Evolutionary conservation across 2,888 invertebrate genomes (phyloP).

Genomic region (Thecocarcelia acutangulata): DNA sequence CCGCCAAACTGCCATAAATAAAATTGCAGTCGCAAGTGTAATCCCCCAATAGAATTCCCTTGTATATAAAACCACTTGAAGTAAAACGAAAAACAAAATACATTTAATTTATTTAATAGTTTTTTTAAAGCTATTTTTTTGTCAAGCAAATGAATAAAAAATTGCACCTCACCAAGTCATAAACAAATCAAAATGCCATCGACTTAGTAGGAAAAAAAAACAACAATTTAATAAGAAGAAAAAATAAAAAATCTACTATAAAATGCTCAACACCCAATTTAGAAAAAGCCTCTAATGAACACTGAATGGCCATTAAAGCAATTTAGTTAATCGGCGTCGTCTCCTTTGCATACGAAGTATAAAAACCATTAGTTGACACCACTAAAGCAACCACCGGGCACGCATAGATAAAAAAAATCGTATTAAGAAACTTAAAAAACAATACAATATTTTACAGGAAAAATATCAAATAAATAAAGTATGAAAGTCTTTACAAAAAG

Average conservation of each 20-base stretch:
- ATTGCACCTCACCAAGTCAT: slow-evolving; percentile 60
- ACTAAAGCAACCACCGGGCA: slow-evolving; percentile 68
- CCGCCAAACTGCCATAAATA: slow-evolving; percentile 64
- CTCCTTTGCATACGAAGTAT: slow-evolving; percentile 66
- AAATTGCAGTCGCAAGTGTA: slow-evolving; percentile 66
- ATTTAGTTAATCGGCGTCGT: slow-evolving; percentile 64
- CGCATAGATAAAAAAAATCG: slow-evolving; percentile 53
- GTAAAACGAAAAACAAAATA: slow-evolving; percentile 24
- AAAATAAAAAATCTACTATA: slow-evolving; percentile 19
- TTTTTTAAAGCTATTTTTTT: slow-evolving; percentile 35
- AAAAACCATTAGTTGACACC: slow-evolving; percentile 76
- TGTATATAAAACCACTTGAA: slow-evolving; percentile 5
- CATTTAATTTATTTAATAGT: slow-evolving; percentile 64
- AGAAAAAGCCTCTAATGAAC: slow-evolving; percentile 54
- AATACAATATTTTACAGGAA: slow-evolving; percentile 76
- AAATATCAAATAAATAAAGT: slow-evolving; percentile 48
- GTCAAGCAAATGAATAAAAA: slow-evolving; percentile 47
- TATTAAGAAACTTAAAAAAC: slow-evolving; percentile 70
- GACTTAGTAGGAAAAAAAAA: slow-evolving; percentile 34
- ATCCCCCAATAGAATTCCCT: slow-evolving; percentile 51
- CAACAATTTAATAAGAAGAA: slow-evolving; percentile 25
- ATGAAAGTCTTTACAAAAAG: slow-evolving; percentile 64
- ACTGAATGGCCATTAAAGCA: slow-evolving; percentile 57
- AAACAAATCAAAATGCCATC: slow-evolving; percentile 68
- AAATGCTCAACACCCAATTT: slow-evolving; percentile 58